A percentile compares a stretch with the other conserved stretches of the same genome.
Conservation (phyloP, 2,888 invertebrate species). For the Chrysolina haemoptera region DNA sequence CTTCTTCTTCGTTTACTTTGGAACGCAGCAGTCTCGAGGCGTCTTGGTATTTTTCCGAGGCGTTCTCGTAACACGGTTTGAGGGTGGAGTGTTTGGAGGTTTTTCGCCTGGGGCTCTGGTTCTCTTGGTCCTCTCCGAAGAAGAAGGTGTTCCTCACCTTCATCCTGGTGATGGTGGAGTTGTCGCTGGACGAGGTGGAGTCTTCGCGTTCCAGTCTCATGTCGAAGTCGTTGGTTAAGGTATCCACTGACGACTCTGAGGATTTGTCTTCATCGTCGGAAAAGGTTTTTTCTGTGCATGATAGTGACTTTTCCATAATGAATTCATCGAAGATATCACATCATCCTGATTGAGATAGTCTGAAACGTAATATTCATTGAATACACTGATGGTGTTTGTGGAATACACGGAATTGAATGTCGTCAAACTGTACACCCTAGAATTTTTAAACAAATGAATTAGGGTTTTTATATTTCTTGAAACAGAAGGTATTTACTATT, state of each 20-base stretch:
- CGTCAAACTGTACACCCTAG: too few relatives aligned
- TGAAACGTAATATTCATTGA: not conserved
- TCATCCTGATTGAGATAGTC: not conserved
- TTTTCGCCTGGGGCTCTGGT: constrained; percentile 60
- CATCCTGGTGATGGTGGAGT: constrained; percentile 67
- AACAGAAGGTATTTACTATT: too few relatives aligned
- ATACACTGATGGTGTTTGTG: too few relatives aligned
- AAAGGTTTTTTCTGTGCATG: not conserved
- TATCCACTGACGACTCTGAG: constrained; percentile 94
- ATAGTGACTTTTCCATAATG: not conserved
- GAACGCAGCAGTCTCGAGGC: constrained; percentile 73
- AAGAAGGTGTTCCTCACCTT: constrained; percentile 73
- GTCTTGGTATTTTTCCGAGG: constrained; percentile 68
- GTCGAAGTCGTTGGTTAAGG: constrained; percentile 94
- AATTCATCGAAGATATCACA: not conserved
- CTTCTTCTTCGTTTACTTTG: constrained; percentile 83
- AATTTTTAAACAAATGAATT: too few relatives aligned
- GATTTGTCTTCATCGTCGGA: constrained; percentile 71
- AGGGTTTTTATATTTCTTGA: too few relatives aligned
- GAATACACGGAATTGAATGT: too few relatives aligned
- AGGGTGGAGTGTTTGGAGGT: constrained; percentile 71
- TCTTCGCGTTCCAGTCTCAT: constrained; percentile 76
- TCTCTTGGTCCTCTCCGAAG: constrained; percentile 70
- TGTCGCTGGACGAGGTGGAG: constrained; percentile 86
- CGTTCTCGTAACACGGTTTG: constrained; percentile 72